phyloP scores from a whole-genome alignment of 2,888 invertebrate genomes.

The Nephrocerus scutellatus region DNA sequence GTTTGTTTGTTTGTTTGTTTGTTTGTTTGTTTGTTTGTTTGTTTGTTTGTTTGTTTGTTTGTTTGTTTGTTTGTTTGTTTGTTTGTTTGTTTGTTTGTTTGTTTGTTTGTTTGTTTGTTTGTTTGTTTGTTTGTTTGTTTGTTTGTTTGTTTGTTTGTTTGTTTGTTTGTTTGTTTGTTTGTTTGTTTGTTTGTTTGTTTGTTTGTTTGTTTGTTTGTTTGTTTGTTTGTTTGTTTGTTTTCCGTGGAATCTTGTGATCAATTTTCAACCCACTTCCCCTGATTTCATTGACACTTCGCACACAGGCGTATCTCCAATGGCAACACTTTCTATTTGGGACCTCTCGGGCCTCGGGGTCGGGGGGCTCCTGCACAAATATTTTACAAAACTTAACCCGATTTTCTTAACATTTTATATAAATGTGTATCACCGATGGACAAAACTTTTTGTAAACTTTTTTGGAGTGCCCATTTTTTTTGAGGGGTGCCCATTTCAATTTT shows the following conservation, averaged over 20 bases:
- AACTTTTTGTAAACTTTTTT: too few species aligned
- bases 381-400: slow-evolving; percentile 26
- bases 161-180: neutral
- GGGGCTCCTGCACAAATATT: slow-evolving; percentile 12
- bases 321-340: slow-evolving; percentile 1
- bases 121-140: neutral
- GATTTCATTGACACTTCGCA: too few species aligned
- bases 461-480: too few species aligned
- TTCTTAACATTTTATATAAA: too few species aligned
- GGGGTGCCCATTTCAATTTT: too few species aligned
- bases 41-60: too few species aligned
- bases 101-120: neutral
- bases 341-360: slow-evolving; percentile 5
- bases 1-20: too few species aligned
- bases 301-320: neutral
- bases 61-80: too few species aligned
- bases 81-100: slow-evolving; percentile 6
- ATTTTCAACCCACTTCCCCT: too few species aligned
- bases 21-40: too few species aligned
- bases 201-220: neutral
- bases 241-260: too few species aligned
- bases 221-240: slow-evolving; percentile 4
- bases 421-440: too few species aligned
- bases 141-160: slow-evolving; percentile 2
- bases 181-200: neutral